A percentile compares a stretch with the other conserved stretches of the same genome.
Conservation (phyloP, 2,113 vertebrate species). For the Pyxicephalus adspersus region DNA sequence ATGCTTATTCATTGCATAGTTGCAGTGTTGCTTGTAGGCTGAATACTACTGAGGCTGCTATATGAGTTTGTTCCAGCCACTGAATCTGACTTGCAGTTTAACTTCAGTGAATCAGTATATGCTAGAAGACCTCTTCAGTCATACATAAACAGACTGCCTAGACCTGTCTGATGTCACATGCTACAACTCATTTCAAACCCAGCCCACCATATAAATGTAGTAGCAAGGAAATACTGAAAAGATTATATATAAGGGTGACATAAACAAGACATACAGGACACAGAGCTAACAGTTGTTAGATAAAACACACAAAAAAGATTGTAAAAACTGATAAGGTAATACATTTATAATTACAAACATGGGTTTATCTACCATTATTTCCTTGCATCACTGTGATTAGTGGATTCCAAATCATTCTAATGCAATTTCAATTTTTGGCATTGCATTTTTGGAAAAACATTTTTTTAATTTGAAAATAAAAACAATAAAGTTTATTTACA, state of each 20-base stretch:
- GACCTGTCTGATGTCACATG: slow-evolving; percentile 39
- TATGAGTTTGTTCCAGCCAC: neutral
- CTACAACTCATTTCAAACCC: slow-evolving; percentile 16
- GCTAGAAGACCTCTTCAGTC: slow-evolving; percentile 10
- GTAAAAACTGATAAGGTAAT: neutral
- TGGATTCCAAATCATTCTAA: too few species aligned
- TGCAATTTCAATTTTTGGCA: too few species aligned
- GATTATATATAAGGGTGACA: neutral
- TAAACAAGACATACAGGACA: neutral
- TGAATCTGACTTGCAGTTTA: slow-evolving; percentile 24
- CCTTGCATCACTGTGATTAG: too few species aligned
- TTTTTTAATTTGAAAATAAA: too few species aligned
- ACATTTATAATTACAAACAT: too few species aligned
- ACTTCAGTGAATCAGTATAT: slow-evolving; percentile 19
- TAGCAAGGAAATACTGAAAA: neutral
- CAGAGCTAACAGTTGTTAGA: neutral
- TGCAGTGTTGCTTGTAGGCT: slow-evolving; percentile 1
- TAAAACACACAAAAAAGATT: neutral
- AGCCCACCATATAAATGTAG: slow-evolving; percentile 14
- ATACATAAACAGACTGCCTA: slow-evolving; percentile 25
- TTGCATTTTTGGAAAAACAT: too few species aligned
- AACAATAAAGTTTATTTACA: too few species aligned
- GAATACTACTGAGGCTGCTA: neutral
- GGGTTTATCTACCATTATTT: too few species aligned
- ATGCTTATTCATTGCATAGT: neutral